A percentile compares a stretch with the other conserved stretches of the same genome.
These are phyloP conservation scores for Malurus splendens DNA, from an alignment of 2,797 vertebrate genomes.

Conservation along the genomic window DNA sequence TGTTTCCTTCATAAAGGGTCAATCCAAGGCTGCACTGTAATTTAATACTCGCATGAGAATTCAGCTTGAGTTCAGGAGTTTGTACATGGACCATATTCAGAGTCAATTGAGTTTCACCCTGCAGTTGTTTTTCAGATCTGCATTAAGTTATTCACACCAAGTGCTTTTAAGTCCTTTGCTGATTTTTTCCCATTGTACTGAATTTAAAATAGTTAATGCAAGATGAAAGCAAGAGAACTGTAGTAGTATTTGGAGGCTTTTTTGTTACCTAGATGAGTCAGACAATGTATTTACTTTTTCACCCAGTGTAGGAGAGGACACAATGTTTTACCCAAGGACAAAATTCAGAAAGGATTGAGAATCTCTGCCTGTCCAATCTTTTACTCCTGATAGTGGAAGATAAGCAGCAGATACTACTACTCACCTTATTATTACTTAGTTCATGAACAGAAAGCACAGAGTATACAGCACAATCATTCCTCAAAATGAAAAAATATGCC, in stretches of 20 bases:
- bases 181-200: not conserved
- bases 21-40: slow-evolving; percentile 64
- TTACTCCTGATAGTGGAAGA: not conserved
- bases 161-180: not conserved
- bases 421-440: not conserved
- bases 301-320: not conserved
- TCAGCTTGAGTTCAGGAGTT: slow-evolving; percentile 24
- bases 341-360: not conserved
- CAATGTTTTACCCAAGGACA: not conserved
- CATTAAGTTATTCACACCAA: slow-evolving; percentile 2
- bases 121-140: slow-evolving; percentile 35
- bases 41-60: slow-evolving; percentile 61
- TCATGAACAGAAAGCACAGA: not conserved
- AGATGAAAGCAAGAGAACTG: slow-evolving; percentile 7
- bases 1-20: slow-evolving; percentile 62
- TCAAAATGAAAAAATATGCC: not conserved
- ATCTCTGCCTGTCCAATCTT: not conserved
- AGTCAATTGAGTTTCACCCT: slow-evolving; percentile 24
- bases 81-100: slow-evolving; percentile 20
- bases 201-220: not conserved
- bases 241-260: not conserved
- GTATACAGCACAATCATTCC: not conserved
- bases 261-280: not conserved
- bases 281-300: not conserved
- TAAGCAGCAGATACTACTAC: not conserved